A percentile compares a stretch with the other conserved stretches of the same genome.
These are phyloP conservation scores for Hirudo medicinalis DNA, from an alignment of 1,140 invertebrate genomes.

Conservation along the genomic window DNA sequence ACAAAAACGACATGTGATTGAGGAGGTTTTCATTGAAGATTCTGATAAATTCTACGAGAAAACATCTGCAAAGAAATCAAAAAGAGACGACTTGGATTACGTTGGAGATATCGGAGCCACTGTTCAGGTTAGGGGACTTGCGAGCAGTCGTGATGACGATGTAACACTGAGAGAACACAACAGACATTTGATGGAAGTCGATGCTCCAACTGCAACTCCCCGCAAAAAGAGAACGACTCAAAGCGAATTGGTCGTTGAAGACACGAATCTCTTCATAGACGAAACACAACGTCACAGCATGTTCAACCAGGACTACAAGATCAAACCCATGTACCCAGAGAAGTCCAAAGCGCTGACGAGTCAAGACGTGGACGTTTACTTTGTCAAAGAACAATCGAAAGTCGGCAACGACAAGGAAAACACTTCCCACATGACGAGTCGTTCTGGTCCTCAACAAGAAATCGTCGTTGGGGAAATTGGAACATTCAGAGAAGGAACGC, in stretches of 20 bases:
- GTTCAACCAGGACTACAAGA: neutral
- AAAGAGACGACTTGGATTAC: neutral
- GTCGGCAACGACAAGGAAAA: neutral
- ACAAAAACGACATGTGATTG: conserved; percentile 11
- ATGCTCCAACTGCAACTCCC: too few relatives aligned
- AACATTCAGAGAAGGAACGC: conserved; percentile 3
- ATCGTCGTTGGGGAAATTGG: neutral
- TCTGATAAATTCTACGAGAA: conserved; percentile 18
- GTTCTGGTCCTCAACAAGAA: neutral
- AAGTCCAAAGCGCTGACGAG: neutral
- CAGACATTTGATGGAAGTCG: neutral
- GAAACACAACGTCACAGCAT: conserved; percentile 3
- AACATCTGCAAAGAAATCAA: conserved; percentile 3
- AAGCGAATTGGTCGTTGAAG: conserved; percentile 7
- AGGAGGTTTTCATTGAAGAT: conserved; percentile 13
- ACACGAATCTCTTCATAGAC: conserved; percentile 5
- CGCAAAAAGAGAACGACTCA: neutral
- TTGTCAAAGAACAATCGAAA: neutral
- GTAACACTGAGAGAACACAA: neutral
- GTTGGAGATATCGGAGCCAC: neutral
- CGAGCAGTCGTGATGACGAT: neutral
- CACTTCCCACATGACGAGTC: neutral
- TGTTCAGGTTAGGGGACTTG: neutral
- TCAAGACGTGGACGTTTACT: neutral
- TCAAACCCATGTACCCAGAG: neutral